Evolutionary conservation across 2,888 invertebrate genomes (phyloP).

Genomic region (Portevinia maculata): DNA sequence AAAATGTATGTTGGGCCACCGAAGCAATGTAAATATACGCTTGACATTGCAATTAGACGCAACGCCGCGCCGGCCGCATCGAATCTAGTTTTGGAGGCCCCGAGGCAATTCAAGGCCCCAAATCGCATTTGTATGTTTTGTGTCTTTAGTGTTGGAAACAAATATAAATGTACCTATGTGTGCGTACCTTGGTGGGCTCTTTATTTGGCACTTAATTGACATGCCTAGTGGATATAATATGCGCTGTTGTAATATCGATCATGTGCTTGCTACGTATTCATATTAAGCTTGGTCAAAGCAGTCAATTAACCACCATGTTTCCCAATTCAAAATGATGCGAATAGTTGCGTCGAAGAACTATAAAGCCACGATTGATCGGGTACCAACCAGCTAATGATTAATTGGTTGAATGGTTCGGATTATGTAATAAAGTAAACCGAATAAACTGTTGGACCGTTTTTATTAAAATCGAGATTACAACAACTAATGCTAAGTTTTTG

Average conservation of each 20-base stretch:
- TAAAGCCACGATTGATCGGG: constrained; percentile 15
- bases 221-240: constrained; percentile 59
- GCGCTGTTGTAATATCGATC: constrained; percentile 42
- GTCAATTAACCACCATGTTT: constrained; percentile 61
- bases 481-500: constrained; percentile 2
- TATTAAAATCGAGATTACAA: constrained; percentile 12
- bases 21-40: constrained; percentile 34
- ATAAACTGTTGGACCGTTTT: constrained; percentile 39
- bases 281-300: constrained; percentile 11
- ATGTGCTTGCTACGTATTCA: background rate
- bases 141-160: constrained; percentile 12
- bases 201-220: constrained; percentile 56
- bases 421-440: constrained; percentile 38
- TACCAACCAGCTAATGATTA: constrained; percentile 10
- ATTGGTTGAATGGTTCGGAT: constrained; percentile 57
- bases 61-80: background rate
- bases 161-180: background rate
- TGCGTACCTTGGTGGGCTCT: constrained; percentile 19
- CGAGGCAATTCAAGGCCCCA: constrained; percentile 54
- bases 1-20: constrained; percentile 22
- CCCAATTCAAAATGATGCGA: constrained; percentile 22
- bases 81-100: constrained; percentile 35
- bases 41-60: constrained; percentile 52
- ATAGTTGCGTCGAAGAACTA: constrained; percentile 19
- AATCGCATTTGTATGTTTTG: constrained; percentile 25